phyloP scores from a whole-genome alignment of 2,113 vertebrate genomes.

The Labrus mixtus region DNA sequence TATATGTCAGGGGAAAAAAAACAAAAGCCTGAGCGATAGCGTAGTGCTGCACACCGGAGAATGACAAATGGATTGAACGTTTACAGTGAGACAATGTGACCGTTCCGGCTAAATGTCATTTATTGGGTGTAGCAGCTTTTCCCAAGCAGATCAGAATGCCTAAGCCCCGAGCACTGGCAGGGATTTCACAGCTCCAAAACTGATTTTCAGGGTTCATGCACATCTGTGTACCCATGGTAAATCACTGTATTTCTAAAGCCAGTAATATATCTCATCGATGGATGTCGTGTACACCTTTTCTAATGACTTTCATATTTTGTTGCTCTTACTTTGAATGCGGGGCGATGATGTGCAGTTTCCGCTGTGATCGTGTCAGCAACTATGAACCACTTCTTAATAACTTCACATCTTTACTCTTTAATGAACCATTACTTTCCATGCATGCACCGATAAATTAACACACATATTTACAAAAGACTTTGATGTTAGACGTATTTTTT shows the following conservation, averaged over 20 bases:
- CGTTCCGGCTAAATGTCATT: constrained; percentile 63
- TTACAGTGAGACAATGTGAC: constrained; percentile 76
- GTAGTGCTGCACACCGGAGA: constrained; percentile 10
- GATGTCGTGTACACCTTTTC: not conserved
- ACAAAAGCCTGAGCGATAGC: not conserved
- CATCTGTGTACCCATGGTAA: constrained; percentile 2
- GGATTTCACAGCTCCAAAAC: constrained; percentile 77
- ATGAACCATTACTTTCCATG: constrained; percentile 51
- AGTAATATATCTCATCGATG: not conserved
- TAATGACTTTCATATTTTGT: constrained; percentile 10
- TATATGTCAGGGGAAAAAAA: constrained; percentile 10
- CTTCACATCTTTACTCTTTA: constrained; percentile 39
- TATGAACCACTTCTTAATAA: constrained; percentile 49
- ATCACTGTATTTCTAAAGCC: not conserved
- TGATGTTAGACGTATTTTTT: constrained; percentile 47
- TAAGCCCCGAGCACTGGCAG: constrained; percentile 70
- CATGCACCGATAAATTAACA: constrained; percentile 58
- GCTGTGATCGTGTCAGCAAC: constrained; percentile 38
- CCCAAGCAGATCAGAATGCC: constrained; percentile 72
- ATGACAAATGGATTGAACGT: constrained; percentile 57
- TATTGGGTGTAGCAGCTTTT: constrained; percentile 74
- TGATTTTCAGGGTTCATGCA: constrained; percentile 70
- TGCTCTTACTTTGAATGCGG: not conserved
- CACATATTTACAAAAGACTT: constrained; percentile 52
- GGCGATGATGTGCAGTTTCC: not conserved